phyloP scores from a whole-genome alignment of 2,113 vertebrate genomes.

The Microcebus ravelobensis region DNA sequence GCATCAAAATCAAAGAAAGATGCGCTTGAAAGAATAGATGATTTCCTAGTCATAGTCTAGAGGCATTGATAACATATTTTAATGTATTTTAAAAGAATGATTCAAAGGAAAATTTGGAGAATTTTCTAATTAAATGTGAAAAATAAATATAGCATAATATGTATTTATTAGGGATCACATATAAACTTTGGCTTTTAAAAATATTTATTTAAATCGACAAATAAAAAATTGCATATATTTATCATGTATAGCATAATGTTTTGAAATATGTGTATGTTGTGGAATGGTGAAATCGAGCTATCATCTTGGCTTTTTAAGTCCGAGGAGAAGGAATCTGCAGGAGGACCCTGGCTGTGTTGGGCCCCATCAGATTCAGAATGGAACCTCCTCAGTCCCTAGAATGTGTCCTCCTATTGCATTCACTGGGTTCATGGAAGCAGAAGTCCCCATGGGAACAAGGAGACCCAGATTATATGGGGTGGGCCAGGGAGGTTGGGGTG shows the following conservation, averaged over 20 bases:
- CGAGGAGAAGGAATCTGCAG: not conserved
- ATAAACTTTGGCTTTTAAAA: not conserved
- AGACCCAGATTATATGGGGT: not conserved
- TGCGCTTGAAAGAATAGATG: not conserved
- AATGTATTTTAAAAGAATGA: not conserved
- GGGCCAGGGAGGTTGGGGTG: not conserved
- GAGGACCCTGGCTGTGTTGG: not conserved
- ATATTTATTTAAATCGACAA: not conserved
- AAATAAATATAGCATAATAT: not conserved
- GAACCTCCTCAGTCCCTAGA: not conserved
- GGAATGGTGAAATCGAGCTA: not conserved
- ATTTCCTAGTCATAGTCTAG: not conserved
- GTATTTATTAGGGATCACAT: not conserved
- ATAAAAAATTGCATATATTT: not conserved
- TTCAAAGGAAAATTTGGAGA: not conserved
- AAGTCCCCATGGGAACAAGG: not conserved
- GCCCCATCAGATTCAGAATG: not conserved
- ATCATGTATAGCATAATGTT: not conserved
- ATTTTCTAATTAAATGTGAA: slow-evolving; percentile 16
- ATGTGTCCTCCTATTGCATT: not conserved
- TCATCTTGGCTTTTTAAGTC: not conserved
- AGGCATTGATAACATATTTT: not conserved
- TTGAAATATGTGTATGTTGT: not conserved
- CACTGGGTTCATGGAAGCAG: not conserved
- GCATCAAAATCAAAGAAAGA: not conserved